Conservation (phyloP, 1,140 invertebrate genomes). For the Theocolax elegans region DNA sequence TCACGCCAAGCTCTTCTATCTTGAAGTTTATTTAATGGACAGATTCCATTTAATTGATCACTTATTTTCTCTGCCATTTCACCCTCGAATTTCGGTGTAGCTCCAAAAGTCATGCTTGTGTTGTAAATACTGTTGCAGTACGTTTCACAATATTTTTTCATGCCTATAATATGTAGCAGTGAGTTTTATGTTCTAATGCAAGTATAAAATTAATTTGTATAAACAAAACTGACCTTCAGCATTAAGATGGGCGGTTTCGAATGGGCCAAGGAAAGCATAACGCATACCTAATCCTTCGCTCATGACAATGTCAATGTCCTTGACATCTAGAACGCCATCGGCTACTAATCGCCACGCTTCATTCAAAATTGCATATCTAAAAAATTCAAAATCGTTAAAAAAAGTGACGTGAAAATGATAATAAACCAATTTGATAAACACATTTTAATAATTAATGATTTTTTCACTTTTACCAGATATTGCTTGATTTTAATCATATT, state of each 20-base stretch:
- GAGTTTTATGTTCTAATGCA: too few relatives aligned
- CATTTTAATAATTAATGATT: too few relatives aligned
- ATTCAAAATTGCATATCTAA: constrained; percentile 90
- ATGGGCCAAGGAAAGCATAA: constrained; percentile 93
- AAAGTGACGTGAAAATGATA: too few relatives aligned
- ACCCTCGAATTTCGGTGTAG: constrained; percentile 79
- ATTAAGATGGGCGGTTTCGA: constrained; percentile 95
- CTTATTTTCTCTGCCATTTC: constrained; percentile 71
- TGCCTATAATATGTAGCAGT: constrained; percentile 64
- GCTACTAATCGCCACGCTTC: constrained; percentile 91
- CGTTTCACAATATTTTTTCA: constrained; percentile 77
- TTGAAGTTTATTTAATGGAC: constrained; percentile 80
- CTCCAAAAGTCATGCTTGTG: constrained; percentile 81
- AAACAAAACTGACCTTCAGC: constrained; percentile 79
- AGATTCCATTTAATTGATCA: constrained; percentile 77
- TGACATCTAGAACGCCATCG: constrained; percentile 84
- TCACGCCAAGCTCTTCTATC: constrained; percentile 87
- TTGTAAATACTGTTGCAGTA: constrained; percentile 84
- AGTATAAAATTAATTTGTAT: background rate
- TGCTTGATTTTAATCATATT: too few relatives aligned
- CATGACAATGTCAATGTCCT: constrained; percentile 94
- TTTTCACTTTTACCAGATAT: too few relatives aligned
- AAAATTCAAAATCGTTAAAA: too few relatives aligned
- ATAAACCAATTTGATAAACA: too few relatives aligned
- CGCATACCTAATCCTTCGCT: constrained; percentile 93